A percentile compares a stretch with the other conserved stretches of the same genome.
These are phyloP conservation scores for Drosophila sordidula DNA, from an alignment of 2,888 invertebrate species.

Conservation along the genomic window DNA sequence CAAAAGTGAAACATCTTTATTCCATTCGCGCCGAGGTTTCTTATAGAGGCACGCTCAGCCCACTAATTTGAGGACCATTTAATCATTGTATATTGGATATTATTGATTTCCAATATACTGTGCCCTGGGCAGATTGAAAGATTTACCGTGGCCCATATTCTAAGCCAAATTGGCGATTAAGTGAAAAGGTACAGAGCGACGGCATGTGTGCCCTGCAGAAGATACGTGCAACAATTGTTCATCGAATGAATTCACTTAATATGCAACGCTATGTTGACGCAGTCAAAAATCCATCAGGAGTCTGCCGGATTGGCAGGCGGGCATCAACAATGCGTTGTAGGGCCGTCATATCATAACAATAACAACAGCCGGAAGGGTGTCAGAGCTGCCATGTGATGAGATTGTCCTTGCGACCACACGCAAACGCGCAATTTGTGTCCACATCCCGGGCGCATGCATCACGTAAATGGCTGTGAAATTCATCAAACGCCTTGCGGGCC, in stretches of 20 bases:
- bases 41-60: too few species aligned
- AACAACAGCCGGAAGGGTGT: conserved; percentile 6
- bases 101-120: too few species aligned
- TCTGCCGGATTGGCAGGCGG: conserved; percentile 10
- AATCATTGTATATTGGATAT: too few species aligned
- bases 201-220: conserved; percentile 13
- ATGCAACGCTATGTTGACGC: conserved; percentile 45
- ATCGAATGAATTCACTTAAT: conserved; percentile 31
- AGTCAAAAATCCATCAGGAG: conserved; percentile 48
- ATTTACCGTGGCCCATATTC: neutral
- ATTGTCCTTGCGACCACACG: conserved; percentile 48
- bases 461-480: conserved; percentile 66
- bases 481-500: conserved; percentile 57
- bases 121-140: too few species aligned
- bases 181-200: neutral
- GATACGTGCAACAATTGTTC: conserved; percentile 56
- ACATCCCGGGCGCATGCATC: conserved; percentile 60
- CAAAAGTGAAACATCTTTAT: neutral
- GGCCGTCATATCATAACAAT: conserved; percentile 27
- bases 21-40: too few species aligned
- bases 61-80: too few species aligned
- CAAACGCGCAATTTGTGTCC: conserved; percentile 67
- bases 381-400: conserved; percentile 19
- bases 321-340: conserved; percentile 34
- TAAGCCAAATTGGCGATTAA: conserved; percentile 7